Percentiles rank a stretch among this genome's conserved stretches.
phyloP scores from a whole-genome alignment of 2,888 invertebrate species.

The Romanomermis culicivorax region DNA sequence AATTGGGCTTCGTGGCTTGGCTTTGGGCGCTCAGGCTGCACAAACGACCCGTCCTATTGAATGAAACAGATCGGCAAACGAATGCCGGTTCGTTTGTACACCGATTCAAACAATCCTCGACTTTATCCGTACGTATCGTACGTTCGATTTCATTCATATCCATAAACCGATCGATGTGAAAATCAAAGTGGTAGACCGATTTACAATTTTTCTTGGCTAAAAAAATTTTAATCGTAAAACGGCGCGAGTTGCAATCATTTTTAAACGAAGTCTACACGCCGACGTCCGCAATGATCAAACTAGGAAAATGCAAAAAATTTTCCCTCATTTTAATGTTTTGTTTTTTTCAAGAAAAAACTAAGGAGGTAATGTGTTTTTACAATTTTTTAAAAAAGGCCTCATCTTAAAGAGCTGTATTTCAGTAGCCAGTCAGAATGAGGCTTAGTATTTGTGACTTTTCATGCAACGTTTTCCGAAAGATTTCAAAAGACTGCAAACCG shows the following conservation, averaged over 20 bases:
- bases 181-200: constrained; percentile 26
- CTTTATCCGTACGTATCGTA: constrained; percentile 8
- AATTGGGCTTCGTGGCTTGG: constrained; percentile 24
- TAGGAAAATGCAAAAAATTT: background rate
- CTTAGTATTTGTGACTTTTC: too few species aligned
- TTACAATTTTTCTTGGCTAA: constrained; percentile 21
- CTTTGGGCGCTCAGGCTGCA: constrained; percentile 21
- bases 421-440: too few species aligned
- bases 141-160: constrained; percentile 17
- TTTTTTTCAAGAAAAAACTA: too few species aligned
- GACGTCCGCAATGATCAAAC: background rate
- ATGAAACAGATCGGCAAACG: constrained; percentile 24
- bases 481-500: too few species aligned
- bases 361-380: too few species aligned
- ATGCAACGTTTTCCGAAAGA: too few species aligned
- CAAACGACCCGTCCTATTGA: constrained; percentile 26
- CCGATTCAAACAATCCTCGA: constrained; percentile 24
- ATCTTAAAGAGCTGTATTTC: too few species aligned
- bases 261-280: background rate
- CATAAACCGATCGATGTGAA: constrained; percentile 26
- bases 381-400: too few species aligned
- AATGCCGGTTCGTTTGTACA: constrained; percentile 13
- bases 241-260: background rate
- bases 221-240: too few species aligned
- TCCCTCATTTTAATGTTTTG: too few species aligned